A percentile compares a stretch with the other conserved stretches of the same genome.
These are phyloP conservation scores for Ligdia adustata DNA, from an alignment of 2,888 invertebrate genomes.

Conservation along the genomic window DNA sequence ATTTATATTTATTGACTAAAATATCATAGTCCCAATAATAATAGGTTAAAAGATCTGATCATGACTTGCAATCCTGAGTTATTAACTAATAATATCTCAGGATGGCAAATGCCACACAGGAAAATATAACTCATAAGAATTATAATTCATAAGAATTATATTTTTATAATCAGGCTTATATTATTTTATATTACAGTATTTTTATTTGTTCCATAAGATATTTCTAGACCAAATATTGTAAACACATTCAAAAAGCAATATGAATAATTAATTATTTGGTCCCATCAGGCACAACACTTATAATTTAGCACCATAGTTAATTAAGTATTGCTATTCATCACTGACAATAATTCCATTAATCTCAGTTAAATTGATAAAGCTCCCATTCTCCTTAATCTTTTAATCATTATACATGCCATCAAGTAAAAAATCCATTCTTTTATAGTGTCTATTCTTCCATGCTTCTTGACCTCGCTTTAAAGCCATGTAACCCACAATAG, in stretches of 20 bases:
- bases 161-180: too few relatives aligned
- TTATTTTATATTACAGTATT: too few relatives aligned
- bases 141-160: background rate
- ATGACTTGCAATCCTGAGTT: too few relatives aligned
- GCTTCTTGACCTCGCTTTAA: slow-evolving; percentile 90
- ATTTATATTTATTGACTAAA: too few relatives aligned
- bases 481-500: slow-evolving; percentile 86
- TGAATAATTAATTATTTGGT: background rate
- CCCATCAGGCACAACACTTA: background rate
- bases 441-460: slow-evolving; percentile 93
- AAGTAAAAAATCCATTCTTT: slow-evolving; percentile 94
- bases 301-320: background rate
- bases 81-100: background rate
- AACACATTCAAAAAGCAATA: too few relatives aligned
- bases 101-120: too few relatives aligned
- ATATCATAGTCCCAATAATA: too few relatives aligned
- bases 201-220: too few relatives aligned
- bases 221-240: background rate
- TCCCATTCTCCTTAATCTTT: too few relatives aligned
- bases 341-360: background rate
- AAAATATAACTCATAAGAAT: too few relatives aligned
- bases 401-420: slow-evolving; percentile 95
- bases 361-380: background rate
- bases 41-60: too few relatives aligned
- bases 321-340: background rate